phyloP scores from a whole-genome alignment of 1,140 invertebrate genomes.

The Atopsyche davidsoni region DNA sequence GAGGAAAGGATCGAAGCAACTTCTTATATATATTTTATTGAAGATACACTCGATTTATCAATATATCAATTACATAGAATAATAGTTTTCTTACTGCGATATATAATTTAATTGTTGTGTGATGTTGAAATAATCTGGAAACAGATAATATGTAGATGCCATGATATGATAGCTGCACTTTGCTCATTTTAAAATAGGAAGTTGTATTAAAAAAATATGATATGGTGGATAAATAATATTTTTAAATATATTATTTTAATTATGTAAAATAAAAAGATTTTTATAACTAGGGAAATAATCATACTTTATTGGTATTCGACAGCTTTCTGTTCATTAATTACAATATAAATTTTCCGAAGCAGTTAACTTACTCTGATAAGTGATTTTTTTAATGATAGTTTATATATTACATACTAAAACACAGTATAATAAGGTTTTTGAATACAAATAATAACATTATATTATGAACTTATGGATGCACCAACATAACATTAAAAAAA shows the following conservation, averaged over 20 bases:
- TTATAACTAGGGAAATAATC: background rate
- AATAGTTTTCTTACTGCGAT: slow-evolving; percentile 18
- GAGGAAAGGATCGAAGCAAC: too few species aligned
- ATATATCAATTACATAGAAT: too few species aligned
- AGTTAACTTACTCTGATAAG: too few species aligned
- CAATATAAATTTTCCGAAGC: slow-evolving; percentile 11
- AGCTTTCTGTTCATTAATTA: background rate
- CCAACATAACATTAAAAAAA: slow-evolving; percentile 18
- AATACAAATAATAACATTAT: slow-evolving; percentile 19
- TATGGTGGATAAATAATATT: background rate
- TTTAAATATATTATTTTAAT: background rate
- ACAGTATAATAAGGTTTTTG: slow-evolving; percentile 22
- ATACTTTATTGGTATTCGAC: background rate
- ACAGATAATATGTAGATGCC: slow-evolving; percentile 13
- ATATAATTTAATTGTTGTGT: slow-evolving; percentile 5
- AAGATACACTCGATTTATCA: too few species aligned
- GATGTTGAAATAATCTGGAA: slow-evolving; percentile 4
- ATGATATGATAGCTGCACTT: slow-evolving; percentile 1
- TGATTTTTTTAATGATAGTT: slow-evolving; percentile 15
- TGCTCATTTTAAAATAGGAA: background rate
- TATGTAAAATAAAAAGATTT: slow-evolving; percentile 1
- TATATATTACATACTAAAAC: slow-evolving; percentile 20
- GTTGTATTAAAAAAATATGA: background rate
- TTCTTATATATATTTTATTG: too few species aligned
- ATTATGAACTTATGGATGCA: slow-evolving; percentile 13